Percentiles rank a stretch among this genome's conserved stretches.
These are phyloP conservation scores for Agrypnus murinus DNA, from an alignment of 2,888 invertebrate genomes.

Conservation along the genomic window DNA sequence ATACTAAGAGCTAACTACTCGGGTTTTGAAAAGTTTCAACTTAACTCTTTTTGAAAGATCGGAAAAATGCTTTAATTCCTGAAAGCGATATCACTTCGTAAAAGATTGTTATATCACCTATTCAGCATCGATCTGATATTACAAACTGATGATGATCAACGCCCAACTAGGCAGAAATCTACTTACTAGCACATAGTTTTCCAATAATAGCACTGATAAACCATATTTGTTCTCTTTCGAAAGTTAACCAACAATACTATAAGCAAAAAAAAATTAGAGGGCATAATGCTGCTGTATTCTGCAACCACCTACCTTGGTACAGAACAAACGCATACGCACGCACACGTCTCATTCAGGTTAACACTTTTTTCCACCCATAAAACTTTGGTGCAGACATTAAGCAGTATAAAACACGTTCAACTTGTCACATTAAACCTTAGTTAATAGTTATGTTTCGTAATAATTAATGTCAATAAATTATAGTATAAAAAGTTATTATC, in stretches of 20 bases:
- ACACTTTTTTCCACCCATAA: conserved; percentile 26
- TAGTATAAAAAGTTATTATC: neutral
- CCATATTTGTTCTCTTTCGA: no score
- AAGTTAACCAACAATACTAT: no score
- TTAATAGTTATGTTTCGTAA: conserved; percentile 24
- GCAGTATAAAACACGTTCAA: conserved; percentile 15
- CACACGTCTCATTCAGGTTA: conserved; percentile 19
- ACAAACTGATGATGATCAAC: no score
- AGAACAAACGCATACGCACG: no score
- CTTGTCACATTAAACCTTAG: conserved; percentile 25
- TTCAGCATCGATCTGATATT: no score
- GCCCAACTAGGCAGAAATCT: no score
- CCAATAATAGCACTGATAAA: no score
- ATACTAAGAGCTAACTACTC: neutral
- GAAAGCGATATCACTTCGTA: no score
- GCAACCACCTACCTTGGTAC: neutral
- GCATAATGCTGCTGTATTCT: conserved; percentile 13
- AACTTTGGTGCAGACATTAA: conserved; percentile 23
- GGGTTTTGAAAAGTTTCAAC: neutral
- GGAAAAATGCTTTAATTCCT: no score
- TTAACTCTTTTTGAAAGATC: neutral
- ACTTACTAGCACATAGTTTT: no score
- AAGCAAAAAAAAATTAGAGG: neutral
- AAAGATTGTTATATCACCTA: neutral
- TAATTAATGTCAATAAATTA: conserved; percentile 26